Evolutionary conservation across 2,113 vertebrate genomes (phyloP).

Genomic region (Tupaia tana): DNA sequence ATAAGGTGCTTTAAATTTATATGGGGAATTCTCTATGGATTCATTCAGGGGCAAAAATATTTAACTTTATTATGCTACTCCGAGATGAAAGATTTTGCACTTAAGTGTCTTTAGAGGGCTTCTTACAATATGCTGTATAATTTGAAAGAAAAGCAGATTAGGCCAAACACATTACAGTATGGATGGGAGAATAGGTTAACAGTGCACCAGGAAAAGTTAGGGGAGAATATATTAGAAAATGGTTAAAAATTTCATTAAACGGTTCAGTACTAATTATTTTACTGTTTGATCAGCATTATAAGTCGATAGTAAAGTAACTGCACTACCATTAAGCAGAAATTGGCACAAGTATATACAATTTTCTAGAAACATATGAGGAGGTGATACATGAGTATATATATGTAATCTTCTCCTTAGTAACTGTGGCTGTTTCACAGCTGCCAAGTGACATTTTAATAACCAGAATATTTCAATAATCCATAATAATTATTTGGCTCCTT

Average conservation of each 20-base stretch:
- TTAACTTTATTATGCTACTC: conserved; percentile 6
- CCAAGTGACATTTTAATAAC: neutral
- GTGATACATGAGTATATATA: neutral
- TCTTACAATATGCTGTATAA: neutral
- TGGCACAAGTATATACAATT: neutral
- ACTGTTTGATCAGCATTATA: conserved; percentile 44
- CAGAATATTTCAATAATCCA: neutral
- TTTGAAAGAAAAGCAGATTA: conserved; percentile 40
- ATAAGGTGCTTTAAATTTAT: neutral
- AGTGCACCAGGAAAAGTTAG: neutral
- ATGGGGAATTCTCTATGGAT: neutral
- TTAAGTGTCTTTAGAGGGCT: neutral
- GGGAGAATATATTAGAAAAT: conserved; percentile 45
- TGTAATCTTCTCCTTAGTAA: neutral
- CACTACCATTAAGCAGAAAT: neutral
- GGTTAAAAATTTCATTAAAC: conserved; percentile 56
- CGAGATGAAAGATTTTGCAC: conserved; percentile 11
- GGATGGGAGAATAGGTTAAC: conserved; percentile 25
- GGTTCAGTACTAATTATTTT: conserved; percentile 37
- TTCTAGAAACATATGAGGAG: neutral
- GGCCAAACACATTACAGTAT: neutral
- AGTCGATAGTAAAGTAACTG: neutral
- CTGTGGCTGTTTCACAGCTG: neutral
- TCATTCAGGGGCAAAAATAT: neutral
- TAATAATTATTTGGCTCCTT: neutral